These are phyloP conservation scores for Drosophila truncata DNA, from an alignment of 1,140 invertebrate species.

Conservation along the genomic window DNA sequence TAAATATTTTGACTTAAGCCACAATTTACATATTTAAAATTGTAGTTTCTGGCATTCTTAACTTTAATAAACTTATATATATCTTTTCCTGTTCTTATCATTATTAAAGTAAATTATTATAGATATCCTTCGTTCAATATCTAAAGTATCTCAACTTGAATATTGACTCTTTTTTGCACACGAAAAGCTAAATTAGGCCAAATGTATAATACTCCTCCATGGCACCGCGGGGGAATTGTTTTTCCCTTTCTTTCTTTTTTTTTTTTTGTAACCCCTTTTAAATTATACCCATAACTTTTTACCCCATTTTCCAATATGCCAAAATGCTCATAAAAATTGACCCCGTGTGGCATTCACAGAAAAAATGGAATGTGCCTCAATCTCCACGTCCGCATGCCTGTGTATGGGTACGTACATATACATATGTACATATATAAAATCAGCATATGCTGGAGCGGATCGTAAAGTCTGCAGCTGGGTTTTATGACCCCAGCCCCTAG, in stretches of 20 bases:
- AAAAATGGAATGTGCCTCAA: slow-evolving; percentile 29
- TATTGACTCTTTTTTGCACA: neutral
- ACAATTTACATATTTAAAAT: no score
- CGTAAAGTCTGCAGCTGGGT: slow-evolving; percentile 81
- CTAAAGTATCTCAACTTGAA: neutral
- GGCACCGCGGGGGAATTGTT: slow-evolving; percentile 11
- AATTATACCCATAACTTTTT: slow-evolving; percentile 81
- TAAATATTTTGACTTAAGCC: no score
- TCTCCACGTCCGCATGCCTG: slow-evolving; percentile 16
- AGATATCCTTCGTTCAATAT: neutral
- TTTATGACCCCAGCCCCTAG: slow-evolving; percentile 71
- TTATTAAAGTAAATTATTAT: neutral
- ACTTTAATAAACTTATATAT: neutral
- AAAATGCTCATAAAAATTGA: slow-evolving; percentile 83
- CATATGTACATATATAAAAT: slow-evolving; percentile 67
- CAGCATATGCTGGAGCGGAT: slow-evolving; percentile 70
- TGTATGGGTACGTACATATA: neutral
- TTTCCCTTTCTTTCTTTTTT: neutral
- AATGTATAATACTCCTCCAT: slow-evolving; percentile 12
- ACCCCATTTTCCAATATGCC: slow-evolving; percentile 79
- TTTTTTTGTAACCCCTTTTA: slow-evolving; percentile 13
- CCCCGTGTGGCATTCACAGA: slow-evolving; percentile 58
- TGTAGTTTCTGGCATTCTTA: neutral
- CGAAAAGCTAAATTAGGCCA: slow-evolving; percentile 2
- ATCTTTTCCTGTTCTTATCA: neutral